Percentiles rank a stretch among this genome's conserved stretches.
phyloP scores from a whole-genome alignment of 2,888 invertebrate genomes.

The Apotomis capreana region DNA sequence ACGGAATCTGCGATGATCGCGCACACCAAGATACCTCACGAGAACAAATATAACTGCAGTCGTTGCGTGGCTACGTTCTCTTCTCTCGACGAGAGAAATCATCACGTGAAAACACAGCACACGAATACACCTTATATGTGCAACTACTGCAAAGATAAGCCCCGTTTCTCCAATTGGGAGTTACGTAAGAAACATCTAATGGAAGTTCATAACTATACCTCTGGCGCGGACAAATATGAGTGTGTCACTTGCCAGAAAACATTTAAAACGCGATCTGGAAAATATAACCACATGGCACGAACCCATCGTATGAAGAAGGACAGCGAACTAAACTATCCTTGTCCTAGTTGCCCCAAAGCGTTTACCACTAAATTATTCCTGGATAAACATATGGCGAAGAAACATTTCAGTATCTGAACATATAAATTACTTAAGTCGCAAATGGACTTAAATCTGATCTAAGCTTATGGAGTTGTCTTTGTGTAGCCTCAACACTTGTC shows the following conservation, averaged over 20 bases:
- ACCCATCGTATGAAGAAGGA: conserved; percentile 74
- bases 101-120: conserved; percentile 75
- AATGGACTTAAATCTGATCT: neutral
- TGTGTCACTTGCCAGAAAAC: conserved; percentile 73
- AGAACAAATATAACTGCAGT: conserved; percentile 75
- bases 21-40: conserved; percentile 75
- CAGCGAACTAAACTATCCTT: conserved; percentile 74
- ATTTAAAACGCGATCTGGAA: conserved; percentile 76
- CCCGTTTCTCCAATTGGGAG: conserved; percentile 77
- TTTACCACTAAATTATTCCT: conserved; percentile 81
- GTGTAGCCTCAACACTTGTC: conserved; percentile 33
- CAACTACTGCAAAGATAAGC: conserved; percentile 73
- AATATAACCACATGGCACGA: conserved; percentile 77
- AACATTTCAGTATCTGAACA: conserved; percentile 72
- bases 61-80: conserved; percentile 75
- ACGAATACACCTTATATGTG: conserved; percentile 75
- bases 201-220: conserved; percentile 74
- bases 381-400: conserved; percentile 81
- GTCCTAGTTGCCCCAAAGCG: conserved; percentile 78
- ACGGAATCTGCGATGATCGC: conserved; percentile 77
- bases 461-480: conserved; percentile 23
- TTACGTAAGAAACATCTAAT: conserved; percentile 72
- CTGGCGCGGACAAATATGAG: conserved; percentile 73
- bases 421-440: neutral
- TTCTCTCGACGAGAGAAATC: conserved; percentile 69